These are phyloP conservation scores for Quiscalus mexicanus DNA, from an alignment of 2,113 vertebrate genomes.

Conservation along the genomic window DNA sequence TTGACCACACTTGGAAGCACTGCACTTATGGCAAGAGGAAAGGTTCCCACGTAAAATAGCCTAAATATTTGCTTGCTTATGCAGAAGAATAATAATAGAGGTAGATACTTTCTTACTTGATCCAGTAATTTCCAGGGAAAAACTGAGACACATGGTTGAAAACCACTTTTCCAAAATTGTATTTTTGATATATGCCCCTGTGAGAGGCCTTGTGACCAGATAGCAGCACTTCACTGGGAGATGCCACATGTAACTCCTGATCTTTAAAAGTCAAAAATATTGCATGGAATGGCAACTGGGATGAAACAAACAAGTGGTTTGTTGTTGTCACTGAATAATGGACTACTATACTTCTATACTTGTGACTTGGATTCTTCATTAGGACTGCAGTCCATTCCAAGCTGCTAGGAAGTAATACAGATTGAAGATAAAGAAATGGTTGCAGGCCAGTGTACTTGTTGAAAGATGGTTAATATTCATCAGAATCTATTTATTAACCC, in stretches of 20 bases:
- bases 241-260: neutral
- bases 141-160: neutral
- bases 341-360: neutral
- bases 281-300: neutral
- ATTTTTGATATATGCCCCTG: accelerated
- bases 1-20: neutral
- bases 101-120: neutral
- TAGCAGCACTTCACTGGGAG: neutral
- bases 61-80: neutral
- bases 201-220: neutral
- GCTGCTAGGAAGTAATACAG: neutral
- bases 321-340: conserved; percentile 9
- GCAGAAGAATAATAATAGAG: neutral
- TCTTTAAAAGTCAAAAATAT: neutral
- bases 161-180: neutral
- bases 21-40: neutral
- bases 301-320: conserved; percentile 8
- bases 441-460: neutral
- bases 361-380: conserved; percentile 8
- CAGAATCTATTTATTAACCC: neutral
- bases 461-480: neutral
- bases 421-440: neutral
- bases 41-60: neutral
- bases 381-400: neutral
- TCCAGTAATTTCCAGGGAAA: neutral